Conservation (phyloP, 2,888 invertebrate species). For the Microchrysa polita region DNA sequence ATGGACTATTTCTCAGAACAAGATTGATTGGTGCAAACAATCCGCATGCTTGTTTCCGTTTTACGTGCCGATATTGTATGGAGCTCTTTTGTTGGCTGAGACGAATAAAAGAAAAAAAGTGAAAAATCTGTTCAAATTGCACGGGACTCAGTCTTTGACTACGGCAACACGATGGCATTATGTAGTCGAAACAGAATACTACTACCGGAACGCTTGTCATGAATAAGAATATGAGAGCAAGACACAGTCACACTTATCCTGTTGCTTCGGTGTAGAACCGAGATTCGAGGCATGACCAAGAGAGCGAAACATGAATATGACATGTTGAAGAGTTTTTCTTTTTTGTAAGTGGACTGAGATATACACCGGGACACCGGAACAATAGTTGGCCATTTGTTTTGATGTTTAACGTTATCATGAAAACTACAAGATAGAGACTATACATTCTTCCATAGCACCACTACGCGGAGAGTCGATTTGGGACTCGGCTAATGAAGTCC, state of each 20-base stretch:
- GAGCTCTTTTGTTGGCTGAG: background rate
- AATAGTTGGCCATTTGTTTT: slow-evolving; percentile 17
- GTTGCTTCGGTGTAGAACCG: background rate
- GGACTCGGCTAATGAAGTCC: background rate
- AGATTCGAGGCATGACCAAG: background rate
- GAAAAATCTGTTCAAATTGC: background rate
- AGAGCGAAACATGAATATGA: background rate
- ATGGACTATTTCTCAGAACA: background rate
- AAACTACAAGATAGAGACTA: background rate
- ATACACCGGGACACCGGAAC: background rate
- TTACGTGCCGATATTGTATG: background rate
- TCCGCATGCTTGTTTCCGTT: background rate
- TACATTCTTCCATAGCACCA: background rate
- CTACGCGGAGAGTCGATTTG: too few relatives aligned
- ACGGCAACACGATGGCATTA: too few relatives aligned
- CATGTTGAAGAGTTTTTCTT: slow-evolving; percentile 6
- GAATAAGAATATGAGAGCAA: too few relatives aligned
- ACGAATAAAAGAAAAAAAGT: background rate
- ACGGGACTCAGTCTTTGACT: too few relatives aligned
- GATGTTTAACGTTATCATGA: slow-evolving; percentile 4
- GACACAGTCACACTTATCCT: background rate
- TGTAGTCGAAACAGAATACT: too few relatives aligned
- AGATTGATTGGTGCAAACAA: slow-evolving; percentile 6
- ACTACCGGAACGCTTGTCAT: too few relatives aligned
- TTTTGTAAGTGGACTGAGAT: slow-evolving; percentile 1